Conservation (phyloP, 2,888 invertebrate species). For the Heliothis peltigera region DNA sequence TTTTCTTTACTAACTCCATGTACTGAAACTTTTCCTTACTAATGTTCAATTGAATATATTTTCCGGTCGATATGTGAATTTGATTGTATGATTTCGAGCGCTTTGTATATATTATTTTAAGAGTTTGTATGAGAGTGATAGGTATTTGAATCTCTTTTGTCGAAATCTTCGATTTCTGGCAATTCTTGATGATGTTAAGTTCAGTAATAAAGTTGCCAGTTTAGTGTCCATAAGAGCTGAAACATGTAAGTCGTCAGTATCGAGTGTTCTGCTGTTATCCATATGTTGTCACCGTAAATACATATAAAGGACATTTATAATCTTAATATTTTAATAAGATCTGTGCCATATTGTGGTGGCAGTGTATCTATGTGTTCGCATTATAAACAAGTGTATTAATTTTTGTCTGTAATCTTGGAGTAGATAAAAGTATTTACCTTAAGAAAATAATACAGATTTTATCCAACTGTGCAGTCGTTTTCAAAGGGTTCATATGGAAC, state of each 20-base stretch:
- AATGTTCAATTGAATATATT: constrained; percentile 75
- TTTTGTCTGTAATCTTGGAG: constrained; percentile 82
- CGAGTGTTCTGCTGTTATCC: constrained; percentile 55
- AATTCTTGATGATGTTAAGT: constrained; percentile 60
- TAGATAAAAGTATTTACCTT: constrained; percentile 81
- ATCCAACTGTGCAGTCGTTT: constrained; percentile 57
- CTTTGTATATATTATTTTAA: constrained; percentile 89
- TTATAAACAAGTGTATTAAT: constrained; percentile 82
- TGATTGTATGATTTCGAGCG: constrained; percentile 85
- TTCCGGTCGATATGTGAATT: constrained; percentile 76
- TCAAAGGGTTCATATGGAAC: constrained; percentile 38
- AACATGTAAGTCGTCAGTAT: constrained; percentile 44
- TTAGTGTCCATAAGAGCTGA: constrained; percentile 49
- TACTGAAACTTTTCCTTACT: constrained; percentile 74
- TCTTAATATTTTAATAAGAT: constrained; percentile 79
- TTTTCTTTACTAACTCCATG: constrained; percentile 76
- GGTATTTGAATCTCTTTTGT: constrained; percentile 87
- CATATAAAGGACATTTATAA: constrained; percentile 74
- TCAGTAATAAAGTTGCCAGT: constrained; percentile 60
- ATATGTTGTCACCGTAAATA: constrained; percentile 65
- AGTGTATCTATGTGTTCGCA: constrained; percentile 83
- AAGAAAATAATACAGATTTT: constrained; percentile 75
- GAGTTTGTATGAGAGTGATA: constrained; percentile 87
- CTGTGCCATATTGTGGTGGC: constrained; percentile 89
- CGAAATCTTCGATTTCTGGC: constrained; percentile 76